phyloP scores from a whole-genome alignment of 2,888 invertebrate species.

The Archaeoteleia sp. region DNA sequence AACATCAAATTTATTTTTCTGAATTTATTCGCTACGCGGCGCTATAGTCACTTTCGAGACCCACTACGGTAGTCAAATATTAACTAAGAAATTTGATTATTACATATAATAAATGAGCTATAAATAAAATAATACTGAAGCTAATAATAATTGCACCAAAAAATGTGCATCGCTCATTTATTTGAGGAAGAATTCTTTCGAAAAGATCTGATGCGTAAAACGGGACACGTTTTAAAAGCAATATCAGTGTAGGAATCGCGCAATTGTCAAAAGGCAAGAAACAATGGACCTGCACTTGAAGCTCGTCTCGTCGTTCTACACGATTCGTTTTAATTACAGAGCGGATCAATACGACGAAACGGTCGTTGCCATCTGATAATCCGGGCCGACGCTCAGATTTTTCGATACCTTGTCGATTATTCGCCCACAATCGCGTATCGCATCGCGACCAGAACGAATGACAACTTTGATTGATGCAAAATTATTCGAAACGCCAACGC shows the following conservation, averaged over 20 bases:
- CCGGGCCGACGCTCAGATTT: slow-evolving; percentile 34
- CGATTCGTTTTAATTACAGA: slow-evolving; percentile 51
- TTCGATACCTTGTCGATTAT: slow-evolving; percentile 34
- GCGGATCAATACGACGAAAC: slow-evolving; percentile 50
- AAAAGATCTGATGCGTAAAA: slow-evolving; percentile 35
- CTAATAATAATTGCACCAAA: too few relatives aligned
- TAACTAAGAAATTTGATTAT: too few relatives aligned
- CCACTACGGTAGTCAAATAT: too few relatives aligned
- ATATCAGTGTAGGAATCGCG: slow-evolving; percentile 31
- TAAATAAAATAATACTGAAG: too few relatives aligned
- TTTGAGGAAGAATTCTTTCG: too few relatives aligned
- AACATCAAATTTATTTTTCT: too few relatives aligned
- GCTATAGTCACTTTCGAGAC: too few relatives aligned
- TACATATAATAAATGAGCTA: too few relatives aligned
- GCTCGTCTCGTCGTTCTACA: slow-evolving; percentile 35
- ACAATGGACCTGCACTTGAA: slow-evolving; percentile 43
- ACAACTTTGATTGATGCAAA: not conserved
- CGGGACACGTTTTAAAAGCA: slow-evolving; percentile 19
- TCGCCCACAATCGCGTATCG: slow-evolving; percentile 9
- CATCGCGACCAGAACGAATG: not conserved
- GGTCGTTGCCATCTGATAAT: slow-evolving; percentile 51
- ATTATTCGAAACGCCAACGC: slow-evolving; percentile 5
- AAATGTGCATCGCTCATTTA: too few relatives aligned
- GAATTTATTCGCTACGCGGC: too few relatives aligned
- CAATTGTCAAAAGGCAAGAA: slow-evolving; percentile 46